These are phyloP conservation scores for Drosophila phalerata DNA, from an alignment of 2,888 invertebrate species.

Conservation along the genomic window DNA sequence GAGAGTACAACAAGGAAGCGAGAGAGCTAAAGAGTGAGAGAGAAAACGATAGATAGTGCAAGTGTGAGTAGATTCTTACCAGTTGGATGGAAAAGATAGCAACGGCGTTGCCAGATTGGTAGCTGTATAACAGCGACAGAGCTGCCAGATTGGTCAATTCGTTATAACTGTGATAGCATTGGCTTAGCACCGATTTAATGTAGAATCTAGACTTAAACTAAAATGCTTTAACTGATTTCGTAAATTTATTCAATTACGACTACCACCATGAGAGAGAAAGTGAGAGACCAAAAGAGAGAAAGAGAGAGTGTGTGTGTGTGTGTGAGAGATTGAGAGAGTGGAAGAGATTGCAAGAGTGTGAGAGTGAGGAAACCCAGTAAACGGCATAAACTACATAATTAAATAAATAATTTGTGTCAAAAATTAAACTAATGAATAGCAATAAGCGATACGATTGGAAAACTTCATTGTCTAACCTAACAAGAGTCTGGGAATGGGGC, in stretches of 20 bases:
- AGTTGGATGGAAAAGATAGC: constrained; percentile 1
- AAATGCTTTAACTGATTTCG: constrained; percentile 41
- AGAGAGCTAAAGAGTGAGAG: not conserved
- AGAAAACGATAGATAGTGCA: constrained; percentile 25
- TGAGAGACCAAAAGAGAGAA: not conserved
- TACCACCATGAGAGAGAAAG: constrained; percentile 59
- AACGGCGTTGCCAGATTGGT: constrained; percentile 17
- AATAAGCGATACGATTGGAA: constrained; percentile 24
- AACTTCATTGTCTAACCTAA: constrained; percentile 18
- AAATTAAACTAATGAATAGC: constrained; percentile 68
- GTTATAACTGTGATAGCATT: constrained; percentile 58
- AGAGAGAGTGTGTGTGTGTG: not conserved
- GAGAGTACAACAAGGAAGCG: constrained; percentile 9
- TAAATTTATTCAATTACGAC: constrained; percentile 47
- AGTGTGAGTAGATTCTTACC: not conserved
- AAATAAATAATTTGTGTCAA: constrained; percentile 49
- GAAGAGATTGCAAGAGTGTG: not conserved
- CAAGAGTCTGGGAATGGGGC: not conserved
- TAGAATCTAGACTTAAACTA: constrained; percentile 63
- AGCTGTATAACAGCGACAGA: constrained; percentile 34
- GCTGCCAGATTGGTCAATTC: constrained; percentile 35
- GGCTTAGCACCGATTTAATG: constrained; percentile 80
- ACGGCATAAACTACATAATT: constrained; percentile 56
- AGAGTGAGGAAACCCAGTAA: constrained; percentile 52
- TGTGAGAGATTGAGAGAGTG: not conserved